These are phyloP conservation scores for Formica selysi DNA, from an alignment of 1,140 invertebrate genomes.

Conservation along the genomic window DNA sequence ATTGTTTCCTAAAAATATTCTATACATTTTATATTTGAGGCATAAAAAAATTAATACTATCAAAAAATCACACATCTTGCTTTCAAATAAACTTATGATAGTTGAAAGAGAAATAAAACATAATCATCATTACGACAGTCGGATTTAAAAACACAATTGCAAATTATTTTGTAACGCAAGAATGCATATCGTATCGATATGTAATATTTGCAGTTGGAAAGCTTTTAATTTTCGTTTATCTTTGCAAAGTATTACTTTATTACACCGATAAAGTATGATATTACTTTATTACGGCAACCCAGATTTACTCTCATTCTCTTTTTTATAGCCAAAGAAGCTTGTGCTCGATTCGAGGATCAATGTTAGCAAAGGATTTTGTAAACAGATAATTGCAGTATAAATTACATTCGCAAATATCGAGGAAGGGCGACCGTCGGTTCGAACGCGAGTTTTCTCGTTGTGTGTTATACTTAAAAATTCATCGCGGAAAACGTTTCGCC, in stretches of 20 bases:
- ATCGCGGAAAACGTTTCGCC: not conserved
- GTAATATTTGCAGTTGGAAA: not conserved
- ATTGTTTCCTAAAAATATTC: not conserved
- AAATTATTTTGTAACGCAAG: not conserved
- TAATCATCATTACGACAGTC: not conserved
- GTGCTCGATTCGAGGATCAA: not conserved
- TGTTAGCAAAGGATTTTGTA: not conserved
- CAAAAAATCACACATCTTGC: not conserved
- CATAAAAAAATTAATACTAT: not conserved
- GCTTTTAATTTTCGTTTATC: conserved; percentile 18
- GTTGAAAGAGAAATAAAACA: not conserved
- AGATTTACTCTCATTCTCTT: not conserved
- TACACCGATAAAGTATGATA: not conserved
- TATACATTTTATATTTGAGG: not conserved
- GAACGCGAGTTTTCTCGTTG: not conserved
- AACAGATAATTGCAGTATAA: conserved; percentile 4
- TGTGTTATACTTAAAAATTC: conserved; percentile 16
- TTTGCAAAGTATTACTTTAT: conserved; percentile 21
- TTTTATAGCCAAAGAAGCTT: not conserved
- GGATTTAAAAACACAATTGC: not conserved
- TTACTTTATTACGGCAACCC: conserved; percentile 8
- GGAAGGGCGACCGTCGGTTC: not conserved
- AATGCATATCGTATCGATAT: not conserved
- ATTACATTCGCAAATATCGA: not conserved
- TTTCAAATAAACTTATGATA: conserved; percentile 8